Evolutionary conservation across 2,113 vertebrate species (phyloP).

Genomic region (Dromaius novaehollandiae): DNA sequence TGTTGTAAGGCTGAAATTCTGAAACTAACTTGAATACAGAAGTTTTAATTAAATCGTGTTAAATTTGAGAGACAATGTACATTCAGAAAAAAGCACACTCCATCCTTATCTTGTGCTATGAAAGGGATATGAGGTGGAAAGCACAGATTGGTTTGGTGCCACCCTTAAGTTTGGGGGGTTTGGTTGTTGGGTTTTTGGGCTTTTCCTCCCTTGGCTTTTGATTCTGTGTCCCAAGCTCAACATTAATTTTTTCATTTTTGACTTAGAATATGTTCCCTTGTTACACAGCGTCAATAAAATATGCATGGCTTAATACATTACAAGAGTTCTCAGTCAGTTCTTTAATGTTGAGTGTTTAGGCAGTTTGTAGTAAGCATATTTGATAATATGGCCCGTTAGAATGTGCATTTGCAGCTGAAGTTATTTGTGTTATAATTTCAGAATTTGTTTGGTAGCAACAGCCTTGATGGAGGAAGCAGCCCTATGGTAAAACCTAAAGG

Average conservation of each 20-base stretch:
- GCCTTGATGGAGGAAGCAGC: conserved; percentile 90
- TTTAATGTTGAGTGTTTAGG: neutral
- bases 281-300: neutral
- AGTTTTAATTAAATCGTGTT: neutral
- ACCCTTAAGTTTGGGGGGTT: neutral
- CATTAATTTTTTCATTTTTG: neutral
- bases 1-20: neutral
- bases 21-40: neutral
- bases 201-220: neutral
- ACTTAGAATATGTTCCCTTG: neutral
- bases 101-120: neutral
- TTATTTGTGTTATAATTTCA: conserved; percentile 62
- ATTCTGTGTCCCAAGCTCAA: neutral
- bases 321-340: neutral
- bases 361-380: neutral
- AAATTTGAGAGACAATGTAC: neutral
- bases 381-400: neutral
- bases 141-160: neutral
- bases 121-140: neutral
- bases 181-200: neutral
- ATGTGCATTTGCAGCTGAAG: neutral
- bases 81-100: neutral
- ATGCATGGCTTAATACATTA: conserved; percentile 16
- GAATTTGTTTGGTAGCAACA: conserved; percentile 81
- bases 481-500: conserved; percentile 94